phyloP scores from a whole-genome alignment of 2,113 vertebrate species.

The Perca flavescens region DNA sequence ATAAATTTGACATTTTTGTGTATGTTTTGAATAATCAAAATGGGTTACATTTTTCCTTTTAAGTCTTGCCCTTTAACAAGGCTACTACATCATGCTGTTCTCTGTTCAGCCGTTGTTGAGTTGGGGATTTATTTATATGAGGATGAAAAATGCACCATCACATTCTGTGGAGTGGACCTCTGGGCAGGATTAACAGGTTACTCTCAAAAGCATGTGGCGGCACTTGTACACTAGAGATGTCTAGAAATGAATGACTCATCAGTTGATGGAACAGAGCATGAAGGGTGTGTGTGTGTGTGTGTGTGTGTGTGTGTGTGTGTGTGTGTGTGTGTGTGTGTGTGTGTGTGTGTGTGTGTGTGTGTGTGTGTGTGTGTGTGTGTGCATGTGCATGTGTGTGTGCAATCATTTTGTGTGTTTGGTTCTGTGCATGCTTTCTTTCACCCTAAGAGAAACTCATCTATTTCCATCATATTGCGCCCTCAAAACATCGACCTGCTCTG shows the following conservation, averaged over 20 bases:
- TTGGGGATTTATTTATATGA: slow-evolving; percentile 22
- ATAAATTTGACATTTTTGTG: too few relatives aligned
- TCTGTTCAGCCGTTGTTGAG: neutral
- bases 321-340: neutral
- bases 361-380: neutral
- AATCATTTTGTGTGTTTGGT: neutral
- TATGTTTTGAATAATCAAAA: neutral
- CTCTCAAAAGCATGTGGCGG: slow-evolving; percentile 51
- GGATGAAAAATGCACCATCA: slow-evolving; percentile 20
- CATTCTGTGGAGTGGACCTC: slow-evolving; percentile 45
- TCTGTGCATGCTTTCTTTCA: slow-evolving; percentile 1
- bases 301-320: neutral
- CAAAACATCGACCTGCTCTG: slow-evolving; percentile 25
- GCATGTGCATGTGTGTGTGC: neutral
- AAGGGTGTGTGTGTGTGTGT: neutral
- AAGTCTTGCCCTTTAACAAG: neutral
- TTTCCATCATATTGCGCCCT: slow-evolving; percentile 43
- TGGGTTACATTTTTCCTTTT: neutral
- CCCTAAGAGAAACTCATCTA: slow-evolving; percentile 30
- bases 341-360: neutral
- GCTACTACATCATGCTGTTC: neutral
- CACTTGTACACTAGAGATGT: slow-evolving; percentile 70
- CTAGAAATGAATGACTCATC: slow-evolving; percentile 75
- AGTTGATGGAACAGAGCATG: neutral
- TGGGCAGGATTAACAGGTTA: slow-evolving; percentile 70